Base-by-base conservation (phyloP, 1,140 invertebrate species). In the Diabrotica virgifera region DNA sequence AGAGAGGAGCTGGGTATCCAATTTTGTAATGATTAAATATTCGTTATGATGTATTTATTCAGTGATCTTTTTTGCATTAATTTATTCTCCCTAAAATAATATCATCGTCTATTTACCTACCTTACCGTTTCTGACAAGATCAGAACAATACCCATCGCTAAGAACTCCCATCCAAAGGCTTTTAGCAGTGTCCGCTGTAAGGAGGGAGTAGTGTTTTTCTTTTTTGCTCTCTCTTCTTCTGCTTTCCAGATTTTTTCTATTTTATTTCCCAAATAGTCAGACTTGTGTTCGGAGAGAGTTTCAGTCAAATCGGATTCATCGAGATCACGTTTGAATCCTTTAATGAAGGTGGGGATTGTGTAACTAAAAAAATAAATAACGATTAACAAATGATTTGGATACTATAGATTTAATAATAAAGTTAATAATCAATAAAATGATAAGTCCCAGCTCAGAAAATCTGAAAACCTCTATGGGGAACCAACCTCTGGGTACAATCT, bases 251-350 rank as follows among this genome's bases (percentile, higher is more conserved):
- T 80, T 64, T 76, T 74, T 69, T 83, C 84, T 50, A 88, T 76
- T 53, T 79, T 78, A 72, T 85, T 83, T 5, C 86, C 86, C 9
- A 88, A 74, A 5, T 71, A 69, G 9, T 80, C 80, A 0, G 86
- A 87, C 35, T 78, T 77, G 67, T 89, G 86, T 24, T 81, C 80
- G 5, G 79, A 78, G 5, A 86, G 76, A n/a, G 85, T 82, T 69
- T 83, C 79, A 74, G 82, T 86, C n/a, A 89, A 71, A 70, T 88
- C 86, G 4, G 80, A 74, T 46, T 84, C 72, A 58, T 83, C 82
- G 10, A 88, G 71, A 55, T 86, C 83, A 35, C 79, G 72, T 74
- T 82, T 84, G 53, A 79, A 79, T 10, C 84, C 84, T 64, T 80
- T 79, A 52, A 79, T 78, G 71, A 85, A 85, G 65, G 81, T 82